Evolutionary conservation across 2,888 invertebrate genomes (phyloP), one percentile per base, ranked within the genome.

Genomic region (Apamea anceps): DNA sequence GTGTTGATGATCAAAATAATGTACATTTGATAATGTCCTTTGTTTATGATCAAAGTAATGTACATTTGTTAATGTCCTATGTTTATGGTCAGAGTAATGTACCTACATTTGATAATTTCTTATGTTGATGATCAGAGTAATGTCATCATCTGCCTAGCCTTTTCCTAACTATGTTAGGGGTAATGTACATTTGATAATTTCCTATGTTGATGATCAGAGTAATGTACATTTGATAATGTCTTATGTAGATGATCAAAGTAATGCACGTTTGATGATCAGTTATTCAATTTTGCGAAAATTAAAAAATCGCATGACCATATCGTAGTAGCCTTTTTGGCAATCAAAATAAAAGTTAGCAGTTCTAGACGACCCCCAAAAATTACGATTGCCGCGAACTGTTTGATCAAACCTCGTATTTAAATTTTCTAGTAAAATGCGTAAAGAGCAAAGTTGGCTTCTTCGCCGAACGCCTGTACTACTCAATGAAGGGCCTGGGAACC

Each of bases 371-470:
- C 25, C 8, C 21, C 10, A 6, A 81, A 8, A 18, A 10, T 60
- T 8, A 32, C 32, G 18, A 77, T 25, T 28, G 25, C n/a, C 54
- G 15, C 25, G 12, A 37, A 66, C 60, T 37, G 28, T 73, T 79
- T 73, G 18, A 71, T 72, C 54, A 68, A 32, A 37, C 25, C n/a
- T 25, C 21, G 37, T 57, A 48, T 71, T 84, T n/a, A 0, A 21
- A 62, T 77, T 94, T 92, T 97, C 80, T 94, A 99, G 99, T 98
- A 18, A 98, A 98, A 96, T 98, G 98, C 95, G 98, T 99, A 54
- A 98, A 98, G 96, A 99, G 99, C 94, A 98, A 99, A 95, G 98
- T 99, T 72, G 98, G 98, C 72, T 99, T 98, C 97, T 99, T 99
- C 94, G 99, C 99, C 63, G 99, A 99, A 94, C 98, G 99, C 89